A percentile compares a stretch with the other conserved stretches of the same genome.
phyloP scores from a whole-genome alignment of 2,797 vertebrate species.

The Nothura maculosa region DNA sequence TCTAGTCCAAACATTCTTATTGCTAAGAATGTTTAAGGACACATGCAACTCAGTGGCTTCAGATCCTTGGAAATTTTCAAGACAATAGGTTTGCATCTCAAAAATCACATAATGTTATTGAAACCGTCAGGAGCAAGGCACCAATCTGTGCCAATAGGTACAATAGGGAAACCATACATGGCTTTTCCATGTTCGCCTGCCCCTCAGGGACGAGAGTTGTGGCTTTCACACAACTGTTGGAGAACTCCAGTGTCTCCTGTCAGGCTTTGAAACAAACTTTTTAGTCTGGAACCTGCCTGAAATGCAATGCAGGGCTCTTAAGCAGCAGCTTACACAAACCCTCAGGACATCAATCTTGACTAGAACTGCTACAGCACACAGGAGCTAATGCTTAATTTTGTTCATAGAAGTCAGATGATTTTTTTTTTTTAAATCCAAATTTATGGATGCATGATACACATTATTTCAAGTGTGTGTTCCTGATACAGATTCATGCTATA shows the following conservation, averaged over 20 bases:
- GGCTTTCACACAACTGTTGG: neutral
- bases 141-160: neutral
- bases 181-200: neutral
- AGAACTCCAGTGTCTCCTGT: neutral
- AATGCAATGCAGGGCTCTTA: neutral
- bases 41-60: neutral
- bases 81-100: neutral
- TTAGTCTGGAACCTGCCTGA: neutral
- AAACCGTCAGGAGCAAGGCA: neutral
- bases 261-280: neutral
- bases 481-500: neutral
- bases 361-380: neutral
- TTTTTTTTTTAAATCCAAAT: neutral
- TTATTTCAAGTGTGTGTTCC: neutral
- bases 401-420: neutral
- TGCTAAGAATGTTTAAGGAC: neutral
- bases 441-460: neutral
- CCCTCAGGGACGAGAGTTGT: neutral
- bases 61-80: neutral
- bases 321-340: neutral
- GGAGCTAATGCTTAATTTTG: neutral
- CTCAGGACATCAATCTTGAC: neutral
- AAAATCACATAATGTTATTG: neutral
- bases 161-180: neutral
- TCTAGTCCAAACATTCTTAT: neutral